A percentile compares a stretch with the other conserved stretches of the same genome.
phyloP scores from a whole-genome alignment of 2,888 invertebrate genomes.

The Autographa gamma region DNA sequence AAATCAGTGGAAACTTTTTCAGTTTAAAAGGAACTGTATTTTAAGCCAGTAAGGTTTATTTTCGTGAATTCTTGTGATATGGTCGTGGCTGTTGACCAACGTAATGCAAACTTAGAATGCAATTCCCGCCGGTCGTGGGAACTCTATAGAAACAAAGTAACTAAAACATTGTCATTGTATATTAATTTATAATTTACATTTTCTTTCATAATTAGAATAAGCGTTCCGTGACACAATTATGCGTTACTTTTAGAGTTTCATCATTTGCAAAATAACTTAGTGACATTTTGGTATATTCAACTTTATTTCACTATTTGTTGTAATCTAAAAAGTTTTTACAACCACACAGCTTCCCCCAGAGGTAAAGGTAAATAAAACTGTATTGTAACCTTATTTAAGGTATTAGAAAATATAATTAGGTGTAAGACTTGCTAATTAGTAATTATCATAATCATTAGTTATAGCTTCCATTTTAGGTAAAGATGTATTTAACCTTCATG shows the following conservation, averaged over 20 bases:
- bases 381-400: not conserved
- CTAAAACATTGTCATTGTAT: too few species aligned
- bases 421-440: not conserved
- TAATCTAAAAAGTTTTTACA: constrained; percentile 35
- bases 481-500: not conserved
- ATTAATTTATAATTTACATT: too few species aligned
- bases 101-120: too few species aligned
- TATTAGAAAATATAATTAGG: constrained; percentile 17
- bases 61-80: not conserved
- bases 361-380: constrained; percentile 32
- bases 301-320: not conserved
- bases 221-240: too few species aligned
- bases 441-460: not conserved
- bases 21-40: too few species aligned
- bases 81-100: too few species aligned
- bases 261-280: too few species aligned
- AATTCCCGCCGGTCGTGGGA: too few species aligned
- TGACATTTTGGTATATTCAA: not conserved
- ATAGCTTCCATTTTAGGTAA: constrained; percentile 26
- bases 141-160: too few species aligned
- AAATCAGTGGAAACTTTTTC: not conserved
- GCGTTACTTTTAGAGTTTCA: too few species aligned
- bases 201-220: too few species aligned
- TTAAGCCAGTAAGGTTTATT: not conserved
- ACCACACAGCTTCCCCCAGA: constrained; percentile 37